Evolutionary conservation across 2,888 invertebrate genomes (phyloP).

Genomic region (Priocnemis perturbator): DNA sequence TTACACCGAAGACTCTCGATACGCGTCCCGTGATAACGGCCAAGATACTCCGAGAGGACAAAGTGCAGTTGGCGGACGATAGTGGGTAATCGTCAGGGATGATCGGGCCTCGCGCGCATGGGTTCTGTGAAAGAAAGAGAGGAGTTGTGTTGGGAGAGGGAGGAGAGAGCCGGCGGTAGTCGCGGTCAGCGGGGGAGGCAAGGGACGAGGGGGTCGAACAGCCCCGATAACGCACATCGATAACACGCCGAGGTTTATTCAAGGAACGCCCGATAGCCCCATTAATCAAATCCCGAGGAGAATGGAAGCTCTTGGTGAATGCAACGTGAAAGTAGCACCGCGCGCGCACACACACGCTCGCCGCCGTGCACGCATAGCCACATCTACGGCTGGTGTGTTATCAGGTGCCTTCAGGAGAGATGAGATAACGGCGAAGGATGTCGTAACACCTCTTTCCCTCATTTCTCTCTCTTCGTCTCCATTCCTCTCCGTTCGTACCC

Average conservation of each 20-base stretch:
- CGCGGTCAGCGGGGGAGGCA: too few species aligned
- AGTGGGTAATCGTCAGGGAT: slow-evolving; percentile 21
- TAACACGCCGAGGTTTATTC: slow-evolving; percentile 33
- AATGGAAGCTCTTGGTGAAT: slow-evolving; percentile 39
- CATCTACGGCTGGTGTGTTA: slow-evolving; percentile 43
- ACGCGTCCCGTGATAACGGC: slow-evolving; percentile 12
- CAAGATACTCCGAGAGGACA: slow-evolving; percentile 12
- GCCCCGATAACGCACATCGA: slow-evolving; percentile 40
- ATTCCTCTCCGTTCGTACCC: slow-evolving; percentile 8
- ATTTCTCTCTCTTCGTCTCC: slow-evolving; percentile 3
- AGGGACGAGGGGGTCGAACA: slow-evolving; percentile 17
- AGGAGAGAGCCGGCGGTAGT: background rate
- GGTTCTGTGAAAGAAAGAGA: slow-evolving; percentile 11
- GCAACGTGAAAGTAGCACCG: slow-evolving; percentile 34
- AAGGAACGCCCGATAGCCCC: slow-evolving; percentile 31
- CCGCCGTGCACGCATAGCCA: slow-evolving; percentile 11
- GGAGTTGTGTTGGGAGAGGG: background rate
- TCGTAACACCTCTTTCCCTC: slow-evolving; percentile 46
- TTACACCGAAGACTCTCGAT: slow-evolving; percentile 15
- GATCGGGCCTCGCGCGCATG: slow-evolving; percentile 21
- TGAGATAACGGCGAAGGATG: slow-evolving; percentile 49
- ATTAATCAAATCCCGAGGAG: slow-evolving; percentile 45
- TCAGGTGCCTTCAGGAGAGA: slow-evolving; percentile 42
- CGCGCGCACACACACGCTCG: background rate
- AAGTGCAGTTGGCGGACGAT: slow-evolving; percentile 15